Conservation (phyloP, 2,888 invertebrate genomes). For the Bruchidius siliquastri region DNA sequence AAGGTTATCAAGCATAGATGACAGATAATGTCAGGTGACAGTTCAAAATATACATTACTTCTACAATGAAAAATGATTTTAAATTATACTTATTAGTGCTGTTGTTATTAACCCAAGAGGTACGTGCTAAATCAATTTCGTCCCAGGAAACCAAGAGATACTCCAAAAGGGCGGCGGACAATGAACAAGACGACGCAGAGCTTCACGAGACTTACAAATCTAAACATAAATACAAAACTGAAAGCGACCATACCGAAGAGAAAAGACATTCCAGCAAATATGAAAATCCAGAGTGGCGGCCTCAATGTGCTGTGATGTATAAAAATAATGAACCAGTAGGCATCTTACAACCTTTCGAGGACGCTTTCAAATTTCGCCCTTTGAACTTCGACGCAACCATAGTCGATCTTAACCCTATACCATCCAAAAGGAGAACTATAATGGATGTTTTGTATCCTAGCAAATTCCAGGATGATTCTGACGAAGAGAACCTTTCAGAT, state of each 20-base stretch:
- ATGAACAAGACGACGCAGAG: not conserved
- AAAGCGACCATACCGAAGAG: not conserved
- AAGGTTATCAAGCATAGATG: not conserved
- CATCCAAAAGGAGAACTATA: constrained; percentile 15
- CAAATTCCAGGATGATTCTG: constrained; percentile 15
- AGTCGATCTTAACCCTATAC: constrained; percentile 26
- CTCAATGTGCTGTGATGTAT: constrained; percentile 29
- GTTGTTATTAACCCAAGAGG: constrained; percentile 1
- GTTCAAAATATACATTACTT: not conserved
- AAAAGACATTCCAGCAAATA: not conserved
- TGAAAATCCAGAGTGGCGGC: not conserved
- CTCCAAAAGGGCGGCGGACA: not conserved
- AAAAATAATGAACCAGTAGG: constrained; percentile 32
- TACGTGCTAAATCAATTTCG: not conserved
- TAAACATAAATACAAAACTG: not conserved
- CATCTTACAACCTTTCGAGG: constrained; percentile 31
- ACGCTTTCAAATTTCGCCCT: constrained; percentile 30
- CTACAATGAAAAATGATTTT: constrained; percentile 1
- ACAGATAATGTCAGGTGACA: not conserved
- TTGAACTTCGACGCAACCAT: constrained; percentile 27
- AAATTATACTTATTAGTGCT: not conserved
- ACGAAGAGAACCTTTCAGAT: constrained; percentile 8
- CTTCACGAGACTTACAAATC: not conserved
- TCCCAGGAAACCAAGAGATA: not conserved
- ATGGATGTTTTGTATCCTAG: constrained; percentile 18